Evolutionary conservation across 2,113 vertebrate genomes (phyloP).

Genomic region (Nannobrachium achirus): DNA sequence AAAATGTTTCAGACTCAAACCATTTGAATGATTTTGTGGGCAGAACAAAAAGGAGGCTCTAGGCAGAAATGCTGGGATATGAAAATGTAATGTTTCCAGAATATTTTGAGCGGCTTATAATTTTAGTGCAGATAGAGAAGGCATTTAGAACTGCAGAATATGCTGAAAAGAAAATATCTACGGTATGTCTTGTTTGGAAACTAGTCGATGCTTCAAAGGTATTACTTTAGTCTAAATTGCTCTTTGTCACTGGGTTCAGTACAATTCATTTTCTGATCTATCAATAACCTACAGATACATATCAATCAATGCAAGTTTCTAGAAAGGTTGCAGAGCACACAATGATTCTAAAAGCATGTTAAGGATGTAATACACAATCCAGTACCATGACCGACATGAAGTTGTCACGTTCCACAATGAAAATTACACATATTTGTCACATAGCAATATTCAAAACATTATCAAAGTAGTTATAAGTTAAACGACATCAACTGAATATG

Average conservation of each 20-base stretch:
- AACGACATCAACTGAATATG: background rate
- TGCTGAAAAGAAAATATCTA: background rate
- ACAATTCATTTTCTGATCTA: no score
- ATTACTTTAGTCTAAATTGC: background rate
- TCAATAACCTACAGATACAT: no score
- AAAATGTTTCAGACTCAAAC: constrained; percentile 34
- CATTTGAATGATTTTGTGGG: constrained; percentile 30
- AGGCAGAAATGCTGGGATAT: background rate
- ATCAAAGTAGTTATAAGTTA: background rate
- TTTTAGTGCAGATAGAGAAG: no score
- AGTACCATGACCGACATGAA: no score
- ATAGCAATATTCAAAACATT: background rate
- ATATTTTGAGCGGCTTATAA: background rate
- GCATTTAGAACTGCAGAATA: background rate
- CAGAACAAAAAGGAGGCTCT: constrained; percentile 19
- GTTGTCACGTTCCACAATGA: no score
- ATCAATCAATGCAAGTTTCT: no score
- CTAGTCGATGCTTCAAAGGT: background rate
- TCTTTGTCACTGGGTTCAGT: no score
- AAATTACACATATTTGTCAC: background rate
- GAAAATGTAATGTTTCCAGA: background rate
- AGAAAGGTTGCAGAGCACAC: no score
- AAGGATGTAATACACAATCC: no score
- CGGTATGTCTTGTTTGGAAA: background rate
- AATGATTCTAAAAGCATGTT: no score